These are phyloP conservation scores for Microplitis deprimator DNA, from an alignment of 2,888 invertebrate genomes.

Conservation along the genomic window DNA sequence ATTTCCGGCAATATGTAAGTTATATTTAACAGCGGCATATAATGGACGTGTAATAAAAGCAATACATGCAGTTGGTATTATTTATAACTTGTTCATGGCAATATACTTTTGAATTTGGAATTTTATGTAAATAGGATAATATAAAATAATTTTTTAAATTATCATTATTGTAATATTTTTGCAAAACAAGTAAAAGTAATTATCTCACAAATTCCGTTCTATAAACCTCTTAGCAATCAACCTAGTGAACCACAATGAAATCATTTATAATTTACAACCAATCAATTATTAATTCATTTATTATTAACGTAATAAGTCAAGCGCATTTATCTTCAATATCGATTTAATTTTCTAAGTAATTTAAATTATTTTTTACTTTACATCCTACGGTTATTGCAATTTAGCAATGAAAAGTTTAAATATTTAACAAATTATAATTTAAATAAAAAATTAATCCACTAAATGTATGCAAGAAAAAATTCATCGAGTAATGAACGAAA, in stretches of 20 bases:
- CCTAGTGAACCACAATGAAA: background rate
- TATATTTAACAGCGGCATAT: background rate
- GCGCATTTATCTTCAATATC: background rate
- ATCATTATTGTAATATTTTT: too few species aligned
- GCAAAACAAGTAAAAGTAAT: too few species aligned
- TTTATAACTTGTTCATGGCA: background rate
- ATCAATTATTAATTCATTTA: background rate
- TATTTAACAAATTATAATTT: too few species aligned
- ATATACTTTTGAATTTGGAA: background rate
- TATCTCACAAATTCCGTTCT: background rate
- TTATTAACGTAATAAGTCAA: background rate
- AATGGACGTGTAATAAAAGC: background rate
- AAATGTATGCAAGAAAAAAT: too few species aligned
- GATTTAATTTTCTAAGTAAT: background rate
- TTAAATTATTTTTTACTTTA: background rate
- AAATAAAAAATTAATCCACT: too few species aligned
- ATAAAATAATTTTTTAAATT: too few species aligned
- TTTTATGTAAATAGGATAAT: background rate
- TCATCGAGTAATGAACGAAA: too few species aligned
- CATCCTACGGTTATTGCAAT: background rate
- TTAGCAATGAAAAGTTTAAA: too few species aligned
- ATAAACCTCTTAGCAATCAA: background rate
- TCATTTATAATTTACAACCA: background rate
- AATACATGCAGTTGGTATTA: background rate
- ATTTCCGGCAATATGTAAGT: background rate